Evolutionary conservation across 2,888 invertebrate genomes (phyloP).

Genomic region (Ochlodes sylvanus): DNA sequence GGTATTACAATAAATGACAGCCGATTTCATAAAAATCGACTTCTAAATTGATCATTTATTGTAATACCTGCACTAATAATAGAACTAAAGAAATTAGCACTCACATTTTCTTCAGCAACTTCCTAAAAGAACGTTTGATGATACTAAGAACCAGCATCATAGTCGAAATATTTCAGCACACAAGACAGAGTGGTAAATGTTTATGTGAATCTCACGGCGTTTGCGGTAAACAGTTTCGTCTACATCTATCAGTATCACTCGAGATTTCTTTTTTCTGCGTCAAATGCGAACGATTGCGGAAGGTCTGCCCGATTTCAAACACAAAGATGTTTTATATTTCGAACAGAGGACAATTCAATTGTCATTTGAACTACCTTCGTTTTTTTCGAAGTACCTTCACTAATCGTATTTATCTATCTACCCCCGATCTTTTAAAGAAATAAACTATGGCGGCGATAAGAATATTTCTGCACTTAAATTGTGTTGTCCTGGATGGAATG

Average conservation of each 20-base stretch:
- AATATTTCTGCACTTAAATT: too few species aligned
- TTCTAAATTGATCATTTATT: too few species aligned
- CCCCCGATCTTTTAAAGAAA: neutral
- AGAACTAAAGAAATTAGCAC: slow-evolving; percentile 44
- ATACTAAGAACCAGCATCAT: slow-evolving; percentile 51
- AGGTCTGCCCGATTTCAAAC: neutral
- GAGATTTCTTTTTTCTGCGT: slow-evolving; percentile 19
- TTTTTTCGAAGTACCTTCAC: neutral
- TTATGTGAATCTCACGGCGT: slow-evolving; percentile 20
- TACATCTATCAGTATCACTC: slow-evolving; percentile 20
- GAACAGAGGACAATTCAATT: neutral
- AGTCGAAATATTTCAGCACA: slow-evolving; percentile 25
- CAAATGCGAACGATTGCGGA: slow-evolving; percentile 10
- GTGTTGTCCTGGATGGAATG: too few species aligned
- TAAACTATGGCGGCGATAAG: neutral
- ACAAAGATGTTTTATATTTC: slow-evolving; percentile 5
- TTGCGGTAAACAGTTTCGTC: slow-evolving; percentile 17
- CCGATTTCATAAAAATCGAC: too few species aligned
- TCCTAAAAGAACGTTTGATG: slow-evolving; percentile 61
- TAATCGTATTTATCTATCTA: neutral
- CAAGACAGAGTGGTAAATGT: slow-evolving; percentile 26
- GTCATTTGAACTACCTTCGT: neutral
- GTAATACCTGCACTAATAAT: neutral
- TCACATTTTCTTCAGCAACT: slow-evolving; percentile 65
- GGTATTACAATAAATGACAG: too few species aligned